Percentiles rank a stretch among this genome's conserved stretches.
Conservation (phyloP, 1,140 invertebrate genomes). For the Trichomalopsis sarcophagae region DNA sequence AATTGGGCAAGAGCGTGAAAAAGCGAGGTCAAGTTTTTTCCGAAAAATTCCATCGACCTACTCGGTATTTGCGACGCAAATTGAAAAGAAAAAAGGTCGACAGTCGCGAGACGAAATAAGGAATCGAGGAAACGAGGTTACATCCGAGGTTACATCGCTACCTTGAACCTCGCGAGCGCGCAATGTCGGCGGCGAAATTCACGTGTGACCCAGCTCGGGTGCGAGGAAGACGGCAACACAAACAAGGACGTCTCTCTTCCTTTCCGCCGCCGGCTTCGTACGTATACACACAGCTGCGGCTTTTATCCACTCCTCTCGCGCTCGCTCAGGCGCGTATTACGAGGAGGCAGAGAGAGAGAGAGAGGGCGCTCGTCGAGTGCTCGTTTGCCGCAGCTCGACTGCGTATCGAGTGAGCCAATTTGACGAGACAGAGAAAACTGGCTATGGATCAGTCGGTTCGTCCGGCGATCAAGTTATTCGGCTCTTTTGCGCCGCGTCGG, state of each 20-base stretch:
- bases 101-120: too few species aligned
- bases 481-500: too few species aligned
- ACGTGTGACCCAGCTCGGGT: not conserved
- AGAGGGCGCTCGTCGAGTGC: not conserved
- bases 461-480: too few species aligned
- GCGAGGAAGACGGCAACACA: not conserved
- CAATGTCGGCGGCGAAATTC: not conserved
- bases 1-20: too few species aligned
- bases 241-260: conserved; percentile 17
- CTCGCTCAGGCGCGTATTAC: not conserved
- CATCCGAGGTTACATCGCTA: not conserved
- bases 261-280: not conserved
- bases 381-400: not conserved
- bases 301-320: not conserved
- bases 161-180: conserved; percentile 13
- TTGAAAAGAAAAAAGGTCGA: too few species aligned
- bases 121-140: not conserved
- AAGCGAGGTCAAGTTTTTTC: too few species aligned
- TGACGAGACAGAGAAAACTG: too few species aligned
- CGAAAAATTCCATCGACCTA: too few species aligned
- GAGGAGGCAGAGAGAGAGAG: not conserved
- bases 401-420: too few species aligned
- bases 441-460: too few species aligned
- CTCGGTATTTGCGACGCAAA: too few species aligned
- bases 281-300: not conserved